Evolutionary conservation across 2,888 invertebrate species (phyloP), one percentile per base, ranked within the genome.

Genomic region (Clanis bilineata): DNA sequence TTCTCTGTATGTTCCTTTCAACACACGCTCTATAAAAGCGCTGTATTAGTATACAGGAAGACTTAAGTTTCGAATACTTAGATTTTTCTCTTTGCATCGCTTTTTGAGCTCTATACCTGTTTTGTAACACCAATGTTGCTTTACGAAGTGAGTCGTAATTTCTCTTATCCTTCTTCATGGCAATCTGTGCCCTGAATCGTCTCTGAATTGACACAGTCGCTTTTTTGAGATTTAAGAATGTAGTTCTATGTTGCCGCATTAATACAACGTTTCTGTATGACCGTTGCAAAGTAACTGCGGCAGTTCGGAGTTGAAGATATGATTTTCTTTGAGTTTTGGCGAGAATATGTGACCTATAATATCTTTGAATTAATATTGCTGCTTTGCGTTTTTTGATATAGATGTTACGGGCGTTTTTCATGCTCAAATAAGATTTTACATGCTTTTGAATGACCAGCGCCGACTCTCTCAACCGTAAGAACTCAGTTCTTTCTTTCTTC

Each of bases 401-500:
- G 15, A 73, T 47, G 4, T 64, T 58, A 64, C 79, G 76, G 4
- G 71, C 65, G 62, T 68, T 66, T 66, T 79, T 85, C 78, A 83
- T 86, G 0, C 68, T 55, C 44, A 79, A 65, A 63, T 77, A 83
- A 0, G 93, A 85, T 63, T 90, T 90, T 68, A 91, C 85, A 63
- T 85, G 81, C 0, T 70, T 83, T 74, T 95, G 95, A 55, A 95
- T 77, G 9, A 77, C 73, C 1, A 90, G 68, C 0, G 81, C 74
- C 3, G 93, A 84, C 7, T 82, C 74, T 60, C 61, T 90, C 12
- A 87, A 65, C 25, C 74, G 63, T 0, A 89, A 59, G 68, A 85
- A 95, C 0, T 77, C 59, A 1, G 72, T 59, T 56, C 89, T 87
- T 18, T 85, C 76, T 54, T 70, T 70, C 56, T 78, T 82, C 79